Conservation (phyloP, 2,113 vertebrate genomes). For the Lepus americanus region DNA sequence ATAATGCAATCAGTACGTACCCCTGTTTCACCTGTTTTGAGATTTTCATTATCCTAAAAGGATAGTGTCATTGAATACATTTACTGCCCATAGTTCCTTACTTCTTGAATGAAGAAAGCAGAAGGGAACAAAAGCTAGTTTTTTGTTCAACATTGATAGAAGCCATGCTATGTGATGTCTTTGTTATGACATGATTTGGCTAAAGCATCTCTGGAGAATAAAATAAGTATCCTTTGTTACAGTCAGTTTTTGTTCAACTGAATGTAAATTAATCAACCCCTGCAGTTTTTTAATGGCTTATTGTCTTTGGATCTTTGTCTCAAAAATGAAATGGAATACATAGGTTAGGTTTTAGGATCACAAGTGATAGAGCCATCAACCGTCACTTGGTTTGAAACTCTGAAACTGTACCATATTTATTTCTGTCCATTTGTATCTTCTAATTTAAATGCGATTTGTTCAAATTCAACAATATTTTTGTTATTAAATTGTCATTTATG, state of each 20-base stretch:
- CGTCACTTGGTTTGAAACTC: slow-evolving; percentile 47
- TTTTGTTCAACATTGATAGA: slow-evolving; percentile 59
- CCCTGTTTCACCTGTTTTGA: slow-evolving; percentile 73
- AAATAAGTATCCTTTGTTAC: slow-evolving; percentile 59
- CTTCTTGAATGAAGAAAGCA: slow-evolving; percentile 68
- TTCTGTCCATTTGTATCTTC: slow-evolving; percentile 40
- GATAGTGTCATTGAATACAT: slow-evolving; percentile 71
- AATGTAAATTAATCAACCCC: slow-evolving; percentile 54
- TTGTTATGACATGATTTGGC: slow-evolving; percentile 69
- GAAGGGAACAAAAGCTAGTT: slow-evolving; percentile 31
- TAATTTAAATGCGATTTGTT: slow-evolving; percentile 48
- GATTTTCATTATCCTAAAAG: slow-evolving; percentile 76
- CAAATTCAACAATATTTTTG: slow-evolving; percentile 30
- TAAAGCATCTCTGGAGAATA: slow-evolving; percentile 65
- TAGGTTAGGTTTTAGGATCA: slow-evolving; percentile 61
- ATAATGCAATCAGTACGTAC: slow-evolving; percentile 63
- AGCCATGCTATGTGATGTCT: slow-evolving; percentile 64
- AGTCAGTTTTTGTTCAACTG: slow-evolving; percentile 56
- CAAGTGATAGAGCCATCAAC: not conserved
- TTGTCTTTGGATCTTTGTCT: slow-evolving; percentile 60
- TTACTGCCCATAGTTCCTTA: slow-evolving; percentile 55
- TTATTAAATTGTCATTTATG: slow-evolving; percentile 46
- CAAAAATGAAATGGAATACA: slow-evolving; percentile 35
- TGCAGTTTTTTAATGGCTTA: slow-evolving; percentile 53
- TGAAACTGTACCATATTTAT: slow-evolving; percentile 48